These are phyloP conservation scores for Trypoxylus dichotomus DNA, from an alignment of 1,140 invertebrate species.

Conservation along the genomic window DNA sequence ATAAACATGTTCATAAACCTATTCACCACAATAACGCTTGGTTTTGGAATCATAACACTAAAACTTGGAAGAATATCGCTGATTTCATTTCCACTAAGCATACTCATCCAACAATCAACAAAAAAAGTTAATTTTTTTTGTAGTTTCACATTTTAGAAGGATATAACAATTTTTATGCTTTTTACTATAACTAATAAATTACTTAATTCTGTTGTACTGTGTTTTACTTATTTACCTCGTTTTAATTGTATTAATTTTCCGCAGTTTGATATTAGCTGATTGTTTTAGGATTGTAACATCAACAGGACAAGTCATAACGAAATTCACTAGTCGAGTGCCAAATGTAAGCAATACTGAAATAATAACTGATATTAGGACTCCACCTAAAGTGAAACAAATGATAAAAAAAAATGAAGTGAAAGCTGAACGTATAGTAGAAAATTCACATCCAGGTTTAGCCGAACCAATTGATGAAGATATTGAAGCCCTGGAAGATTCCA, in stretches of 20 bases:
- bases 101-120: background rate
- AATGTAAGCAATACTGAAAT: background rate
- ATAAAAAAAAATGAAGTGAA: slow-evolving; percentile 52
- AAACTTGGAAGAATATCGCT: slow-evolving; percentile 48
- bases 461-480: slow-evolving; percentile 59
- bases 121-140: background rate
- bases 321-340: background rate
- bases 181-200: slow-evolving; percentile 9
- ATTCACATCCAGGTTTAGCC: slow-evolving; percentile 60
- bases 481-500: slow-evolving; percentile 47
- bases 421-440: slow-evolving; percentile 51
- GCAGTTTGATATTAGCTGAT: background rate
- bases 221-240: slow-evolving; percentile 12
- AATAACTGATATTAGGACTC: slow-evolving; percentile 62
- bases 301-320: background rate
- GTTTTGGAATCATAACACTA: slow-evolving; percentile 51
- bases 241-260: background rate
- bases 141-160: background rate
- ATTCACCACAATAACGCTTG: slow-evolving; percentile 49
- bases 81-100: slow-evolving; percentile 25
- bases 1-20: slow-evolving; percentile 49
- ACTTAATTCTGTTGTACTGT: background rate
- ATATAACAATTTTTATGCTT: slow-evolving; percentile 7
- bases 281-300: slow-evolving; percentile 19
- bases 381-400: slow-evolving; percentile 62